A percentile compares a stretch with the other conserved stretches of the same genome.
These are phyloP conservation scores for Lamellibrachia luymesi DNA, from an alignment of 1,140 invertebrate species.

Conservation along the genomic window DNA sequence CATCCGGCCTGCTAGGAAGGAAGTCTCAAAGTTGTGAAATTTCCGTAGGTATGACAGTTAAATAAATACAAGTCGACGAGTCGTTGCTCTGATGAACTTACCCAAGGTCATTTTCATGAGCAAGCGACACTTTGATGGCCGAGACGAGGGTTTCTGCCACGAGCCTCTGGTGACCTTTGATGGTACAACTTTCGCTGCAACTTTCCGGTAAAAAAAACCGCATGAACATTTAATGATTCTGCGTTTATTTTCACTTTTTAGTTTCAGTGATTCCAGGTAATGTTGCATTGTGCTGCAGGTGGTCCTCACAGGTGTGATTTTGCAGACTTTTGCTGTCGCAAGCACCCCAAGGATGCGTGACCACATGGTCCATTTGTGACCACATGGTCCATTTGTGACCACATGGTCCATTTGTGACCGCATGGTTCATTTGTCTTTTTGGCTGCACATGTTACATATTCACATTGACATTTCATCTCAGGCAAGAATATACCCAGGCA, in stretches of 20 bases:
- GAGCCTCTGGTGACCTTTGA: conserved; percentile 37
- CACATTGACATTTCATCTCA: not conserved
- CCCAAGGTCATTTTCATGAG: conserved; percentile 51
- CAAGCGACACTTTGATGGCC: conserved; percentile 45
- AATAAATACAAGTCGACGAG: no score
- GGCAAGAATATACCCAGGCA: no score
- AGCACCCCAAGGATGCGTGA: conserved; percentile 45
- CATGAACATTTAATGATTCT: not conserved
- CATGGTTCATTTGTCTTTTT: conserved; percentile 32
- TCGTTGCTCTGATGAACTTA: conserved; percentile 27
- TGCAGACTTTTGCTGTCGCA: conserved; percentile 43
- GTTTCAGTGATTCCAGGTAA: not conserved
- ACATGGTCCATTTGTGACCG: conserved; percentile 39
- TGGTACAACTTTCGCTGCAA: conserved; percentile 50
- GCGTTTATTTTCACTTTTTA: no score
- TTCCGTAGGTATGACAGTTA: no score
- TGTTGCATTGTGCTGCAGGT: not conserved
- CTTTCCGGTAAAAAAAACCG: conserved; percentile 39
- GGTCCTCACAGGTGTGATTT: conserved; percentile 34
- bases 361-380: conserved; percentile 39
- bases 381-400: conserved; percentile 38
- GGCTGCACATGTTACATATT: not conserved
- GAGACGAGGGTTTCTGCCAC: conserved; percentile 46
- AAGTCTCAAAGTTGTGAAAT: no score
- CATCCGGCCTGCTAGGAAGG: no score